phyloP scores from a whole-genome alignment of 1,140 invertebrate genomes.

The Ceratina calcarata region DNA sequence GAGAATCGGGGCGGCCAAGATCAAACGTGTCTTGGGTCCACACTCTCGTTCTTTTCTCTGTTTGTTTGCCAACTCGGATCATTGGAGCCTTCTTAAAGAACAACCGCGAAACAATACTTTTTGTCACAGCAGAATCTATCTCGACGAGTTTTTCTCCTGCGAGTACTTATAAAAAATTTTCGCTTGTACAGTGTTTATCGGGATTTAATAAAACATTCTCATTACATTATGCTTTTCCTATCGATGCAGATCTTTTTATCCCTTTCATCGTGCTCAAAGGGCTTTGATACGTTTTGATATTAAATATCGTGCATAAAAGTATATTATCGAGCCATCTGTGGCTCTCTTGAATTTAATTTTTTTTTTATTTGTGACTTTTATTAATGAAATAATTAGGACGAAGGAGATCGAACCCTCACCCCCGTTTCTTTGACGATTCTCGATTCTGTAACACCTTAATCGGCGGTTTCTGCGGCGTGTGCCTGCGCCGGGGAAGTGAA shows the following conservation, averaged over 20 bases:
- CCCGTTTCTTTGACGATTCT: slow-evolving; percentile 65
- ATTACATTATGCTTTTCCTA: no score
- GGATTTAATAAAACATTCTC: no score
- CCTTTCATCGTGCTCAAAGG: no score
- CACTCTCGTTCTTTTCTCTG: slow-evolving; percentile 53
- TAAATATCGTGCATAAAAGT: no score
- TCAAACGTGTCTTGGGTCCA: slow-evolving; percentile 67
- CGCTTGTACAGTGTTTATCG: no score
- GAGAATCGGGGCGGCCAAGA: slow-evolving; percentile 54
- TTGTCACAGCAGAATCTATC: background rate
- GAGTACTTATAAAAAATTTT: no score
- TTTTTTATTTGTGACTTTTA: no score
- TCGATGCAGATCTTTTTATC: no score
- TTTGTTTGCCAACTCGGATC: slow-evolving; percentile 69
- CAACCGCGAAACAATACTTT: background rate
- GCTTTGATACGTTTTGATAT: no score
- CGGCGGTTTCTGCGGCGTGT: slow-evolving; percentile 60
- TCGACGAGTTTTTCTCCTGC: no score
- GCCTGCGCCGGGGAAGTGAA: slow-evolving; percentile 27
- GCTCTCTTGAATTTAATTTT: no score
- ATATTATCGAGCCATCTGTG: no score
- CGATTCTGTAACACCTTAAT: slow-evolving; percentile 75
- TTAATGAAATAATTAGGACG: background rate
- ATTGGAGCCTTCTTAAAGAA: slow-evolving; percentile 2
- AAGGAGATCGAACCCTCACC: background rate